phyloP scores from a whole-genome alignment of 92 coral and sea anemone species.

The Paramuricea clavata region DNA sequence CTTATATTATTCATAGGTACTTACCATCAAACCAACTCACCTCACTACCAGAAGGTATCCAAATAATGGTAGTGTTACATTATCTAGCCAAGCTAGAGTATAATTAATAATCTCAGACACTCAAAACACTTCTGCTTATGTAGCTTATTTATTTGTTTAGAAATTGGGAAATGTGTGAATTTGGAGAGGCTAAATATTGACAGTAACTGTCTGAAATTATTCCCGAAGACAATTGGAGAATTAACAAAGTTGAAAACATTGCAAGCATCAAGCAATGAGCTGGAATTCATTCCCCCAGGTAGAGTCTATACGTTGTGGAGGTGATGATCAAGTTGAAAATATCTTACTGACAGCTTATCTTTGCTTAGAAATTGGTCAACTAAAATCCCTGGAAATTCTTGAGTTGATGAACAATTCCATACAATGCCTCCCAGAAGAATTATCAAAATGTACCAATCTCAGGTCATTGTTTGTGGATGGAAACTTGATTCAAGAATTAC shows the following conservation, averaged over 20 bases:
- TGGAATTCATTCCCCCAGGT: slow-evolving; percentile 67
- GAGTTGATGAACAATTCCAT: slow-evolving; percentile 76
- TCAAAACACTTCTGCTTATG: no score
- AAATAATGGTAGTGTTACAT: neutral
- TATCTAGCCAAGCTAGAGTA: neutral
- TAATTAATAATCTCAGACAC: neutral
- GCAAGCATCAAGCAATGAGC: slow-evolving; percentile 69
- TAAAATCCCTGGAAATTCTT: slow-evolving; percentile 67
- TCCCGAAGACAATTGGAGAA: slow-evolving; percentile 63
- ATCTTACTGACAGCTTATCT: neutral
- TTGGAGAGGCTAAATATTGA: slow-evolving; percentile 69
- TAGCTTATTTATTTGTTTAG: slow-evolving; percentile 33
- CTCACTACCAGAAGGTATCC: slow-evolving; percentile 70
- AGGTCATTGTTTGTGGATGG: slow-evolving; percentile 69
- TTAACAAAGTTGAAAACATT: slow-evolving; percentile 62
- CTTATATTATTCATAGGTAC: slow-evolving; percentile 51
- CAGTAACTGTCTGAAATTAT: slow-evolving; percentile 54
- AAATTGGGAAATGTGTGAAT: slow-evolving; percentile 54
- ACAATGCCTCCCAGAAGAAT: slow-evolving; percentile 71
- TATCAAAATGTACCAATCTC: slow-evolving; percentile 63
- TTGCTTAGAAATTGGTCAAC: slow-evolving; percentile 65
- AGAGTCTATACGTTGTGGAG: neutral
- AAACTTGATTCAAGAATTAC: slow-evolving; percentile 65
- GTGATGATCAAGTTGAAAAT: no score
- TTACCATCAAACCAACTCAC: slow-evolving; percentile 74